These are phyloP conservation scores for Heteropelma amictum DNA, from an alignment of 2,888 invertebrate species.

Conservation along the genomic window DNA sequence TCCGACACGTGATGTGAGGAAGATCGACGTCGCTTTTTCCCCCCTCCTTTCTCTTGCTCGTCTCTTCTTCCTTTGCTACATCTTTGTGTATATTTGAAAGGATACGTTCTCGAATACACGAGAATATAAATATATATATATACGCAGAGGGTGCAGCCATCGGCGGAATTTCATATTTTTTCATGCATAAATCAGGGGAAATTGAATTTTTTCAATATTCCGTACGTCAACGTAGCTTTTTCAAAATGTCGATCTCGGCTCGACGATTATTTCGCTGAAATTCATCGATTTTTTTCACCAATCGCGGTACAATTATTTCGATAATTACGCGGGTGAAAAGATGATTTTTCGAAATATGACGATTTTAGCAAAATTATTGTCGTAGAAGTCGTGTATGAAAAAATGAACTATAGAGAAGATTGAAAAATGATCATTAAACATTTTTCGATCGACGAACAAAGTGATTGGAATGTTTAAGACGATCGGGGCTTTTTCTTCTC, in stretches of 20 bases:
- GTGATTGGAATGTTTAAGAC: not conserved
- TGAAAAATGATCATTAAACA: too few species aligned
- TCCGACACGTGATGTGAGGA: constrained; percentile 68
- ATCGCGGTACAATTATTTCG: too few species aligned
- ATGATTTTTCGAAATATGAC: too few species aligned
- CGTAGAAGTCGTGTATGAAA: too few species aligned
- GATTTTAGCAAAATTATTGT: too few species aligned
- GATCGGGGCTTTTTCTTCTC: constrained; percentile 33
- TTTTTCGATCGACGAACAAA: not conserved
- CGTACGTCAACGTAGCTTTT: not conserved
- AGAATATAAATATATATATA: constrained; percentile 26
- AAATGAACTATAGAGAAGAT: too few species aligned
- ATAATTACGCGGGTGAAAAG: too few species aligned
- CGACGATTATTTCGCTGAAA: too few species aligned
- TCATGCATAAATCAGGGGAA: not conserved
- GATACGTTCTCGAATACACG: constrained; percentile 31
- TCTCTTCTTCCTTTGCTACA: too few species aligned
- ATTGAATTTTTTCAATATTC: not conserved
- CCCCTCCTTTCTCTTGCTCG: too few species aligned
- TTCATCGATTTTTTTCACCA: too few species aligned
- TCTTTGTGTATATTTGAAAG: constrained; percentile 8
- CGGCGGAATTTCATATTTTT: not conserved
- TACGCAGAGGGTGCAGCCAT: not conserved
- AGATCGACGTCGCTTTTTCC: constrained; percentile 64
- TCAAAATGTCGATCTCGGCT: too few species aligned